Percentiles rank a stretch among this genome's conserved stretches.
These are phyloP conservation scores for Brachypteracias leptosomus DNA, from an alignment of 2,113 vertebrate genomes.

Conservation along the genomic window DNA sequence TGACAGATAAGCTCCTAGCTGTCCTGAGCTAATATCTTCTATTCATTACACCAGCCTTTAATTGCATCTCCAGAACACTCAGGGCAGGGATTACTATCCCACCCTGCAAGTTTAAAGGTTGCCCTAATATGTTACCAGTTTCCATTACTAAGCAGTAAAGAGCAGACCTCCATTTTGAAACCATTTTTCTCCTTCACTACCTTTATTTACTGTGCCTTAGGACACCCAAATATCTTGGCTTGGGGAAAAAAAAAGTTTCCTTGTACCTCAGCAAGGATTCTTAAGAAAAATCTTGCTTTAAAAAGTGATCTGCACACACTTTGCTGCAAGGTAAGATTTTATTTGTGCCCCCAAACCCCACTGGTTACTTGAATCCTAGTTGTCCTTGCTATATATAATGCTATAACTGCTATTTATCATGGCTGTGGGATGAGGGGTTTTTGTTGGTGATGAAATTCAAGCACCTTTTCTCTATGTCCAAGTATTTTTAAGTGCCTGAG, in stretches of 20 bases:
- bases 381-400: neutral
- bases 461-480: accelerated
- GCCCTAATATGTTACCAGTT: neutral
- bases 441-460: neutral
- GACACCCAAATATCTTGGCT: neutral
- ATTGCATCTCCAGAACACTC: neutral
- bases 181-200: neutral
- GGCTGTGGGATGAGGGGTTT: neutral
- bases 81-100: neutral
- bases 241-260: neutral
- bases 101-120: neutral
- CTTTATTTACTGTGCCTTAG: neutral
- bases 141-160: neutral
- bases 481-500: neutral
- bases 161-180: neutral
- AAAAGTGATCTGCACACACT: neutral
- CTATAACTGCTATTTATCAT: no score
- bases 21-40: neutral
- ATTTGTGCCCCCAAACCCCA: neutral
- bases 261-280: neutral
- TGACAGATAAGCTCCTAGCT: neutral
- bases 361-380: neutral
- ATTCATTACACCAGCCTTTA: neutral
- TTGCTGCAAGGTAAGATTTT: neutral
- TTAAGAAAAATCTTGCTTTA: neutral